Evolutionary conservation across 2,888 invertebrate genomes (phyloP).

Genomic region (Steinernema carpocapsae): DNA sequence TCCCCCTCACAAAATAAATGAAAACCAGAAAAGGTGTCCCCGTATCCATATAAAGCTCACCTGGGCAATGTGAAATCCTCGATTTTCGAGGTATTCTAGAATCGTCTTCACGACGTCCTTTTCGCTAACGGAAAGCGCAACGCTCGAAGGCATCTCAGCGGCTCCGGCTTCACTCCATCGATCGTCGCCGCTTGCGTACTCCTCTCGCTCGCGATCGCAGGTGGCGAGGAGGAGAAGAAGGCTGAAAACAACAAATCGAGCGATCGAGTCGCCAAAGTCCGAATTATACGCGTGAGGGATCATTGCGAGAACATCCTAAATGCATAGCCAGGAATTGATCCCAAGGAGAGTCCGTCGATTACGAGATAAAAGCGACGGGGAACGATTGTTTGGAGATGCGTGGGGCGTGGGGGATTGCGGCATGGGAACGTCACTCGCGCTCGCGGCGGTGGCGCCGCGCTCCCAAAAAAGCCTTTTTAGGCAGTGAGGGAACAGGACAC

Average conservation of each 20-base stretch:
- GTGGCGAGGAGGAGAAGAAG: not conserved
- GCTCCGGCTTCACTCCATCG: conserved; percentile 1
- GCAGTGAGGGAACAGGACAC: too few relatives aligned
- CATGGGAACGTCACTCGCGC: not conserved
- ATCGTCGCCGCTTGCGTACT: not conserved
- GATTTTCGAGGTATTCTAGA: conserved; percentile 75
- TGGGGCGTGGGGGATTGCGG: not conserved
- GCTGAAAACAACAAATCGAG: not conserved
- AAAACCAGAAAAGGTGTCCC: too few relatives aligned
- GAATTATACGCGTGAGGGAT: not conserved
- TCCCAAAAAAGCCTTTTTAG: not conserved
- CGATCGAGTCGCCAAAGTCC: not conserved
- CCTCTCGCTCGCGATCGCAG: not conserved
- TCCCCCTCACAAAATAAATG: too few relatives aligned
- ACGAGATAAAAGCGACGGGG: not conserved
- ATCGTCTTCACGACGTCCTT: conserved; percentile 74
- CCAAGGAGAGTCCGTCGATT: not conserved
- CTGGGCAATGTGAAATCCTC: conserved; percentile 86
- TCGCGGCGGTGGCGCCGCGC: not conserved
- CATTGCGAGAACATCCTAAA: conserved; percentile 4
- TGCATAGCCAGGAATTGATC: conserved; percentile 12
- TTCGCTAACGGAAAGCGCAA: conserved; percentile 68
- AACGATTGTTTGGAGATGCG: not conserved
- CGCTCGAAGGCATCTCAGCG: conserved; percentile 31
- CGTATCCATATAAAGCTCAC: conserved; percentile 76